These are phyloP conservation scores for Amblyraja radiata DNA, from an alignment of 2,797 vertebrate species.

Conservation along the genomic window DNA sequence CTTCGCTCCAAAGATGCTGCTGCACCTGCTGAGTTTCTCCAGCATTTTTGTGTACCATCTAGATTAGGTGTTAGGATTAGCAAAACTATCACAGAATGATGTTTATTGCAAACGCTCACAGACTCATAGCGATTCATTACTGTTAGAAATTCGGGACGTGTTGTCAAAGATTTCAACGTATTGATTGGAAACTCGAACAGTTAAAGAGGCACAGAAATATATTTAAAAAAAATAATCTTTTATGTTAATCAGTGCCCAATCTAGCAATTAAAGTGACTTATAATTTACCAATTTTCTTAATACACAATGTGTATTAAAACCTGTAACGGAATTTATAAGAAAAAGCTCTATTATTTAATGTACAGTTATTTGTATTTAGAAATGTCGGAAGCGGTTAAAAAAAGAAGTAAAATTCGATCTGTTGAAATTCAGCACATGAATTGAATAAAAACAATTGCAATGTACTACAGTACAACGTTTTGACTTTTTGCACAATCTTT, in stretches of 20 bases:
- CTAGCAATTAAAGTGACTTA: constrained; percentile 32
- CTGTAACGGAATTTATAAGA: constrained; percentile 34
- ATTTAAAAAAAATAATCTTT: background rate
- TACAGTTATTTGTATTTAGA: constrained; percentile 39
- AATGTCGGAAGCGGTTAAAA: constrained; percentile 15
- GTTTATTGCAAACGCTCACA: constrained; percentile 1
- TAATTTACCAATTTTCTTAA: constrained; percentile 21
- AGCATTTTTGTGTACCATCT: too few relatives aligned
- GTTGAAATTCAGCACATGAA: constrained; percentile 36
- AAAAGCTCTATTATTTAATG: constrained; percentile 36
- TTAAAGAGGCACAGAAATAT: constrained; percentile 23
- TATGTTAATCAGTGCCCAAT: constrained; percentile 22
- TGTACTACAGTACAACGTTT: constrained; percentile 26
- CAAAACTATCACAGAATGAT: background rate
- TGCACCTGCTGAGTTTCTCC: too few relatives aligned
- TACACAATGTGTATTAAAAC: constrained; percentile 37
- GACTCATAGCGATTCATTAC: background rate
- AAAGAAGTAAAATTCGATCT: constrained; percentile 32
- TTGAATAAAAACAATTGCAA: constrained; percentile 35
- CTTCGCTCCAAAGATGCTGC: too few relatives aligned
- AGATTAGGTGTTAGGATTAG: background rate
- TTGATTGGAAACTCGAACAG: background rate
- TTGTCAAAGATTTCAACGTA: background rate
- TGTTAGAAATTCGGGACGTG: background rate
- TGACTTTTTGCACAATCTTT: background rate